Base-by-base conservation (phyloP, 2,113 vertebrate species). In the Delphinus delphis region DNA sequence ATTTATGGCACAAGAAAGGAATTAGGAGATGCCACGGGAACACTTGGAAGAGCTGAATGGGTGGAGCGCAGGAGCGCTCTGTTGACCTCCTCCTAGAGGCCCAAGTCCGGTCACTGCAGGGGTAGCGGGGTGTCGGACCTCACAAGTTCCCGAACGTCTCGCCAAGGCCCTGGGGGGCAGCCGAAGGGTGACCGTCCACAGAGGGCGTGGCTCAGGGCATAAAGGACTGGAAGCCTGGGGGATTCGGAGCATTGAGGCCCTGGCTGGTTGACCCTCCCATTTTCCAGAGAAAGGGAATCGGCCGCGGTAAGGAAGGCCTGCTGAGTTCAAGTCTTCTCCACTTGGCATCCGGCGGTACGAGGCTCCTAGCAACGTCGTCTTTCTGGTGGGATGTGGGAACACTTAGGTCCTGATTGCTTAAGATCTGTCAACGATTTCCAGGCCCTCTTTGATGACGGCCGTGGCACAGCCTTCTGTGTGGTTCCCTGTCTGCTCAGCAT, bases 91-190 rank as follows among this genome's bases (percentile, higher is more conserved):
- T 44, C 28, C 21, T 53, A 44, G 6, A n/a, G 10, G 50, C 47
- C 55, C 18, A 4, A 2, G 2, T 21, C 91, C 2, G 53, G 5
- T 31, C 62, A 3, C 14, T 1, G 55, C 0, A 17, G 6, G 26
- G 15, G 31, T 47, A 21, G 63, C 0, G 0, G 17, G 58, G n/a
- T 0, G 10, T 26, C 1, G 0, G 82, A 70, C 6, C 4, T 25
- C 58, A 13, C 9, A 1, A 0, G 38, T 31, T 58, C 26, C 63
- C 1, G 0, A 2, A 0, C 0, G 0, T 62, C 58, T n/a, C 5
- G 2, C 38, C 28, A 12, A 62, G 50, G 44, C 41, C 25, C 67
- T 3, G 25, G 74, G 7, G 65, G 25, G 12, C 25, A 7, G 63
- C 53, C 28, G 67, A 44, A 23, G 41, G 14, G 47, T n/a, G 31